Evolutionary conservation across 2,888 invertebrate species (phyloP).

Genomic region (Tipula unca): DNA sequence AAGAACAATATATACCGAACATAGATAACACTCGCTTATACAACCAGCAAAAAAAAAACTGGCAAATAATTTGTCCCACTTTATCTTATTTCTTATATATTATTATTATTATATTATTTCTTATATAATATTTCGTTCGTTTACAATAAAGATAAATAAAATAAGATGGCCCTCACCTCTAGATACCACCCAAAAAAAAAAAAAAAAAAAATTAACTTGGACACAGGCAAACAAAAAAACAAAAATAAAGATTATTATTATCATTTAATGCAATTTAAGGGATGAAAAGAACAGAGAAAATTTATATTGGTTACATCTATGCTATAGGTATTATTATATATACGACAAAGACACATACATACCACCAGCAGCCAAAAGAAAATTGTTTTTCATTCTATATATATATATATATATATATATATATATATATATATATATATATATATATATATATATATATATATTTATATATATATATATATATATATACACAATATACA

Average conservation of each 20-base stretch:
- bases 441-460: neutral
- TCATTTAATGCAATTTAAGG: slow-evolving; percentile 14
- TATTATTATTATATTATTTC: neutral
- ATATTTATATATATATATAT: neutral
- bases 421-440: neutral
- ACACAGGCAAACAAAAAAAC: neutral
- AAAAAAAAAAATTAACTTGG: neutral
- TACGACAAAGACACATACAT: neutral
- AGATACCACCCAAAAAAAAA: neutral
- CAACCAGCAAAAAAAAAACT: neutral
- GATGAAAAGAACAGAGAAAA: neutral
- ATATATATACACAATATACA: neutral
- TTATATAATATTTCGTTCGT: neutral
- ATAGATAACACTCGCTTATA: neutral
- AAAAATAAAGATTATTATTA: no score
- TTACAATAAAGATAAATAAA: neutral
- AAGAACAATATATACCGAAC: neutral
- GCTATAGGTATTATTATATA: no score
- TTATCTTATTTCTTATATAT: neutral
- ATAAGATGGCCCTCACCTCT: neutral
- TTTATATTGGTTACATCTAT: neutral
- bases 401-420: neutral
- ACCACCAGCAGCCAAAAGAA: neutral
- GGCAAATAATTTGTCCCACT: slow-evolving; percentile 8
- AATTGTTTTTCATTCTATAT: neutral